Conservation (phyloP, 2,888 invertebrate genomes). For the Cosmorhoe ocellata region DNA sequence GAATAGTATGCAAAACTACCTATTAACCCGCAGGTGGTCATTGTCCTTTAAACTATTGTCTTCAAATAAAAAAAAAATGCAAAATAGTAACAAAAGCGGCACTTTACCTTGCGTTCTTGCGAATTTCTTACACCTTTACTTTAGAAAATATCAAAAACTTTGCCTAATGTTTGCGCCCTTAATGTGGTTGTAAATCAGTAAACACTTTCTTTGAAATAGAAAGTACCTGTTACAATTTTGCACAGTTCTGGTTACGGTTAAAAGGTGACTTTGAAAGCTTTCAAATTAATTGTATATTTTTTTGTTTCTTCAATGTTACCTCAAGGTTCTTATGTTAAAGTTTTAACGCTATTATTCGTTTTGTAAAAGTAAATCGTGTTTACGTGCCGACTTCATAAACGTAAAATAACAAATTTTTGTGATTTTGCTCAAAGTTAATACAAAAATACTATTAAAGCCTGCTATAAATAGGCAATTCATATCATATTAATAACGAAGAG, state of each 20-base stretch:
- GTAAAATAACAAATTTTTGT: not conserved
- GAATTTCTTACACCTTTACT: conserved; percentile 64
- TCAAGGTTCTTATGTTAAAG: too few species aligned
- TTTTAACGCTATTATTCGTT: too few species aligned
- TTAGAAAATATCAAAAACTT: conserved; percentile 39
- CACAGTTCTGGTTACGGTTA: conserved; percentile 41
- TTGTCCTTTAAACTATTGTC: conserved; percentile 53
- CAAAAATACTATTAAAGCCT: conserved; percentile 34
- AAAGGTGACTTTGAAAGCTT: conserved; percentile 30
- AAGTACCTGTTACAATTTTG: conserved; percentile 72
- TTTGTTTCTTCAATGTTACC: too few species aligned
- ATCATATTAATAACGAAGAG: conserved; percentile 58
- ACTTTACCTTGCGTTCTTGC: conserved; percentile 71
- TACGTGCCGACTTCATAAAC: too few species aligned
- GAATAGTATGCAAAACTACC: conserved; percentile 74
- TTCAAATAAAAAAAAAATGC: conserved; percentile 25
- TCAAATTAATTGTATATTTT: not conserved
- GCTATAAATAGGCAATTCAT: conserved; percentile 52
- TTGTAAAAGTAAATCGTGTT: too few species aligned
- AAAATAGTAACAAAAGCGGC: conserved; percentile 38
- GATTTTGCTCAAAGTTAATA: not conserved
- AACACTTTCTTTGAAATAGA: conserved; percentile 62
- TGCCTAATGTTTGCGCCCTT: conserved; percentile 62
- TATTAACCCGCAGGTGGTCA: conserved; percentile 68
- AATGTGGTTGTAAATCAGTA: conserved; percentile 70